Base-by-base conservation (phyloP, 1,140 invertebrate species). In the Matsumurasca onukii region DNA sequence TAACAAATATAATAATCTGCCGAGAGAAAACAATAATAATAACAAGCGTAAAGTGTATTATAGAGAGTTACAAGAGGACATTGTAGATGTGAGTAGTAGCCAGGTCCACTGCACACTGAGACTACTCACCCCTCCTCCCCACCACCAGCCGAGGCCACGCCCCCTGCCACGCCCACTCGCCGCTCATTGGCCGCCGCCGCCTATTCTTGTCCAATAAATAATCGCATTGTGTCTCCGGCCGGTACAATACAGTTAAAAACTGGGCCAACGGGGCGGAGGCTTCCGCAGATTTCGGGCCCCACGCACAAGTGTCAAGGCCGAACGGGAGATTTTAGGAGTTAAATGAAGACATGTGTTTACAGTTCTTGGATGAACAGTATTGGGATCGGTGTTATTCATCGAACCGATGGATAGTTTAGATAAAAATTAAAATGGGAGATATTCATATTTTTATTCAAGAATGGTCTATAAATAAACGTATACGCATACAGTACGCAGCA, bases 141-240 rank as follows among this genome's bases (percentile, higher is more conserved):
- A 25, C 20, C 27, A 29, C 25, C 65, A 17, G 29, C 31, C 5
- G 29, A 27, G 30, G 34, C 48, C 34, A 20, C 45, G 1, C 3
- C 45, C 65, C 25, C 25, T 1, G 48, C 22, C 17, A 20, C 52
- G 24, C 48, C 65, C 48, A 48, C 1, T 3, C n/a, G 29, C n/a
- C 12, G 1, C 45, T 49, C 22, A 67, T 52, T 57, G 65, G 65
- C 27, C 49, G 1, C 31, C 3, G 1, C 24, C 45, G 12, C 13
- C 65, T 49, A 55, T 67, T 67, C 65, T 57, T 31, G 49, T 31
- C 34, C 65, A 57, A 67, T 67, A 65, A 65, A 65, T 65, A 65
- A 65, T 65, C 48, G 62, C 48, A 45, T 65, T 65, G 55, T 59
- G 25, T 22, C 24, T 17, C 55, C 22, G 25, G 15, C 22, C 30